Evolutionary conservation across 2,113 vertebrate genomes (phyloP).

Genomic region (Diphyllodes magnificus): DNA sequence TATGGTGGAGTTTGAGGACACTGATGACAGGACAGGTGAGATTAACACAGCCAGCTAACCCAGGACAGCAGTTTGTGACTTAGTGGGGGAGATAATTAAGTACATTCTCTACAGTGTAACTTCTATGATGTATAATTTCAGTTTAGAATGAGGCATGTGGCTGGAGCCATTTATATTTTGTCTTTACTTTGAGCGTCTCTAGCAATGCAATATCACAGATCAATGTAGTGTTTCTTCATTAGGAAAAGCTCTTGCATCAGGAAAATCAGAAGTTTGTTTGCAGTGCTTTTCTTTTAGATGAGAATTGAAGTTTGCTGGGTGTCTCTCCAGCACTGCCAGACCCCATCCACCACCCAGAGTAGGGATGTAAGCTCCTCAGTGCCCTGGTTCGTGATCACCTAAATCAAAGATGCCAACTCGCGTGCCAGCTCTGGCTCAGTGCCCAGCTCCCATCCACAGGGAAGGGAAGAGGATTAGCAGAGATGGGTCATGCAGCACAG

Average conservation of each 20-base stretch:
- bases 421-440: neutral
- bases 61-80: neutral
- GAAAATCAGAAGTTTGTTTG: neutral
- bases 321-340: neutral
- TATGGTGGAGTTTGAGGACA: constrained; percentile 89
- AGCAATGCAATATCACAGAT: neutral
- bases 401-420: neutral
- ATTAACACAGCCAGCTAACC: neutral
- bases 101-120: neutral
- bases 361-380: neutral
- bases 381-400: neutral
- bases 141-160: neutral
- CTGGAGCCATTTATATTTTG: neutral
- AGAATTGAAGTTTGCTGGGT: neutral
- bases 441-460: neutral
- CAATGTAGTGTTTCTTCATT: neutral
- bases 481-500: neutral
- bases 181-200: neutral
- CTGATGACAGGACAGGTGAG: constrained; percentile 87
- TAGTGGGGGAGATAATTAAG: neutral
- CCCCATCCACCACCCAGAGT: neutral
- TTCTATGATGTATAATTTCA: neutral
- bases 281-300: neutral
- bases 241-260: neutral
- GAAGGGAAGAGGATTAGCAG: neutral